Evolutionary conservation across 2,113 vertebrate species (phyloP).

Genomic region (Nibea albiflora): DNA sequence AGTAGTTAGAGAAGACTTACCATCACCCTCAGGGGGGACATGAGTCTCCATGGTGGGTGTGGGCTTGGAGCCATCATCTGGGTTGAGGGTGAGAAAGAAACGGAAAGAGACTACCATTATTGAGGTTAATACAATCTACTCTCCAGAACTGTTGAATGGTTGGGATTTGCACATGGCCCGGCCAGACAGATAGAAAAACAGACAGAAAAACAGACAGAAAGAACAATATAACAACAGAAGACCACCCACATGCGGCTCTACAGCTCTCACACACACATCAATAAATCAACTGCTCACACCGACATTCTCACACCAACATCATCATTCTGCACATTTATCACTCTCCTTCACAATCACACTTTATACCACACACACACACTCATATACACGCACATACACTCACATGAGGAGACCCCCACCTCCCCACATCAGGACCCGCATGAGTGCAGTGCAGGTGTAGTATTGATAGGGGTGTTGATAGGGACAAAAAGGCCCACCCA

Average conservation of each 20-base stretch:
- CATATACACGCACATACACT: neutral
- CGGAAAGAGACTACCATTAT: conserved; percentile 99
- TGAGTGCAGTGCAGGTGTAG: conserved; percentile 40
- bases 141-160: conserved; percentile 99
- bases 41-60: conserved; percentile 97
- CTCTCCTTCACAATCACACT: neutral
- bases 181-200: conserved; percentile 81
- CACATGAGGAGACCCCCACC: conserved; percentile 13
- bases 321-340: conserved; percentile 44
- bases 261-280: conserved; percentile 24
- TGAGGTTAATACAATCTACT: conserved; percentile 99
- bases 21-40: conserved; percentile 91
- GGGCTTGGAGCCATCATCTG: conserved; percentile 98
- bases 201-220: conserved; percentile 44
- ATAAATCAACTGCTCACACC: conserved; percentile 35
- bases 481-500: neutral
- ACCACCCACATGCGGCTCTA: conserved; percentile 43
- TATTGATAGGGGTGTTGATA: neutral
- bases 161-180: conserved; percentile 97
- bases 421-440: conserved; percentile 30
- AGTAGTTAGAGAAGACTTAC: conserved; percentile 78
- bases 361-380: conserved; percentile 11
- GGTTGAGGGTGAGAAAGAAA: conserved; percentile 99
- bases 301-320: conserved; percentile 35
- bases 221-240: conserved; percentile 43